Evolutionary conservation across 2,888 invertebrate genomes (phyloP), one percentile per base, ranked within the genome.

Genomic region (Protophormia terraenovae): DNA sequence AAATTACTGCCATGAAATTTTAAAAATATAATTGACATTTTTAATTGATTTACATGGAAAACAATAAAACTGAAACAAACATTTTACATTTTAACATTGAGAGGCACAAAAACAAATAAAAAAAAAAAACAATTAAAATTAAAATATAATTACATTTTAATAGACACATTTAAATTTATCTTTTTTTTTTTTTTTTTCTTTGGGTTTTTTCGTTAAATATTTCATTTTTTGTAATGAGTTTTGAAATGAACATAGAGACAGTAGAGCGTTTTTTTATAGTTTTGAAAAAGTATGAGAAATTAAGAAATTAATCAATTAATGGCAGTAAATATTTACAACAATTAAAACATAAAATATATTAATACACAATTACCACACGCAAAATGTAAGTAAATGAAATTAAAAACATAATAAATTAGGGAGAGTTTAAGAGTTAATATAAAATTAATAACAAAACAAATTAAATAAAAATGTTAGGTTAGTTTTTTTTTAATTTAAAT

Each of bases 171-270:
- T 24, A 35, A n/a, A 80, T 75, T 71, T 69, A 78, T 66, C 66
- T 83, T 45, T 38, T 45, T 12, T 24, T 55, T 53, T 50, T 14
- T 16, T 64, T 24, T 50, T n/a, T n/a, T n/a, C n/a, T n/a, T n/a
- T n/a, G n/a, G n/a, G n/a, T n/a, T n/a, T n/a, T 45, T 87, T 91
- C 91, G 91, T 91, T 91, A 91, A 91, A 91, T 91, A 91, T 91
- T 91, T 91, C 91, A 91, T 91, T 79, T 69, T 79, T 88, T 89
- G 82, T 55, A 80, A 76, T 84, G 75, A 76, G 29, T 81, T 83
- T 86, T 82, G 29, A 50, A 64, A 66, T 67, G 78, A 81, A 19
- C 14, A 7, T 7, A 71, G 16, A 41, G 0, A 41, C 6, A 82
- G 29, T 38, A 10, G 35, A 64, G 69, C 19, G 19, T 41, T 58